phyloP scores from a whole-genome alignment of 2,797 vertebrate species.

The Melanogrammus aeglefinus region DNA sequence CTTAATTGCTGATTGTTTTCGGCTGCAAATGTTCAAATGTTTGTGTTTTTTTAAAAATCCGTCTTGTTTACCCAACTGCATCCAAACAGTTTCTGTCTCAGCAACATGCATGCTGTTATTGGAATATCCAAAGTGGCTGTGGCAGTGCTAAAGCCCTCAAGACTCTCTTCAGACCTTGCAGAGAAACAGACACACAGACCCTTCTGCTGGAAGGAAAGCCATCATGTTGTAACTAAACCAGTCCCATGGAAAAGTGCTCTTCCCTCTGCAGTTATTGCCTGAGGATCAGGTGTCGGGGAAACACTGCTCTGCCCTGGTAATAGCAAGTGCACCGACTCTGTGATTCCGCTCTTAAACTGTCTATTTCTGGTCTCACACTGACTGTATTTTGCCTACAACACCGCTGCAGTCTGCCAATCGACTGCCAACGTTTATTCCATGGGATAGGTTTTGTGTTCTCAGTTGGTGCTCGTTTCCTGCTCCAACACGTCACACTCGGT shows the following conservation, averaged over 20 bases:
- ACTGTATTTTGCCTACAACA: constrained; percentile 45
- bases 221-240: constrained; percentile 72
- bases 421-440: neutral
- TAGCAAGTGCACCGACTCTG: constrained; percentile 54
- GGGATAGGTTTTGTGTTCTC: too few species aligned
- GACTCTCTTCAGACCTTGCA: neutral
- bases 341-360: constrained; percentile 62
- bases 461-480: too few species aligned
- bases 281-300: constrained; percentile 52
- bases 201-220: constrained; percentile 70
- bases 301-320: constrained; percentile 67
- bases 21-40: too few species aligned
- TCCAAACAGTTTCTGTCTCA: neutral
- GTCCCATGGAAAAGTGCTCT: constrained; percentile 75
- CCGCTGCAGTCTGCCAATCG: constrained; percentile 22
- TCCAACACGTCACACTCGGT: too few species aligned
- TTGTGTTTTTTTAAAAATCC: too few species aligned
- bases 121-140: neutral
- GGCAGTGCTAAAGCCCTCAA: neutral
- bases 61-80: neutral
- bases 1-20: neutral
- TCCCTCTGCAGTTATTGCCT: constrained; percentile 71
- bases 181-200: constrained; percentile 18
- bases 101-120: neutral
- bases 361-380: constrained; percentile 54